Conservation (phyloP, 2,113 vertebrate genomes). For the Cygnus buccinator region DNA sequence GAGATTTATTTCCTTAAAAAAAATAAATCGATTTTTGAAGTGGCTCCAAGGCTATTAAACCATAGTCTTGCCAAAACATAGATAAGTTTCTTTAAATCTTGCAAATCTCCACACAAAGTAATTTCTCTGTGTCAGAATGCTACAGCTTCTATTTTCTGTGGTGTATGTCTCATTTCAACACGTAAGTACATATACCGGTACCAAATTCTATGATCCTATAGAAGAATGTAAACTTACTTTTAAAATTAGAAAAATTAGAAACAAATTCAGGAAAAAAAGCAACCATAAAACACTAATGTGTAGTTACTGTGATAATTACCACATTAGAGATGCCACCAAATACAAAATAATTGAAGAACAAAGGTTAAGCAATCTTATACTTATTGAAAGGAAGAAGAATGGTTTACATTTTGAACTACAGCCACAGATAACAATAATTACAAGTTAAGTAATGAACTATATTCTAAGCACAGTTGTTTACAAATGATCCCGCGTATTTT, state of each 20-base stretch:
- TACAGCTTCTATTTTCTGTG: background rate
- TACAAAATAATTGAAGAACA: background rate
- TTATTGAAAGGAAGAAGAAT: background rate
- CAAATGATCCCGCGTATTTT: background rate
- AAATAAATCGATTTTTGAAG: background rate
- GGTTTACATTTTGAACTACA: background rate
- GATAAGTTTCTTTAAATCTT: background rate
- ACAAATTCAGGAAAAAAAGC: background rate
- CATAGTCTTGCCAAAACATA: background rate
- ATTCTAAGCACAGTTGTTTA: background rate
- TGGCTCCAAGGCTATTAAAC: background rate
- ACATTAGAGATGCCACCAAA: background rate
- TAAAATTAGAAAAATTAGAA: background rate
- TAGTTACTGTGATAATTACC: background rate
- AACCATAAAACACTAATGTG: background rate
- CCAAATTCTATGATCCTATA: background rate
- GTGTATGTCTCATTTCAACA: background rate
- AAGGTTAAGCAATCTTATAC: background rate
- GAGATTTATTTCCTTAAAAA: background rate
- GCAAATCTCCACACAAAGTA: background rate
- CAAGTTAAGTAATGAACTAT: background rate
- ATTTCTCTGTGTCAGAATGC: background rate
- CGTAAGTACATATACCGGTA: accelerated
- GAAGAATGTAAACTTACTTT: background rate
- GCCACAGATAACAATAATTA: background rate